Base-by-base conservation (phyloP, 2,113 vertebrate species). In the Formicarius rufipectus region DNA sequence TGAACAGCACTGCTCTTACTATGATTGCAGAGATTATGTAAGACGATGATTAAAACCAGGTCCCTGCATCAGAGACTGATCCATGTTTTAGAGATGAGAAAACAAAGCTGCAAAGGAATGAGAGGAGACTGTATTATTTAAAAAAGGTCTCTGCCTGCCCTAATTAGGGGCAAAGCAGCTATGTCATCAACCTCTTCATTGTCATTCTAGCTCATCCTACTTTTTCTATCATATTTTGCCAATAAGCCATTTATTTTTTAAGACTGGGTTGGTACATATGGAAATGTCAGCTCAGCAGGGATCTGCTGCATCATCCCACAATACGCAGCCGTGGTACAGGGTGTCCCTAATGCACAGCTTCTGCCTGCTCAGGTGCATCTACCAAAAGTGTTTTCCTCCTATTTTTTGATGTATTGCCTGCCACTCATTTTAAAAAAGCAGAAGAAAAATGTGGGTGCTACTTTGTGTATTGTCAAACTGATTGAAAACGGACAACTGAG, bases 221-320 rank as follows among this genome's bases (percentile, higher is more conserved):
- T 44, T 75, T 40, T 79, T 53, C 44, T 80, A n/a, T 40, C 14
- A 4, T 25, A 35, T 79, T 95, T 97, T 94, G 68, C 67, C 78
- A 88, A 60, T 25, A 80, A 74, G 6, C 9, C 39, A 13, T 62
- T 83, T 77, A 10, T 33, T 52, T 87, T 79, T 91, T 45, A 53
- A 30, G 33, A 5, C 27, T 40, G 56, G 23, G 30, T 44, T 74
- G 21, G 44, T 33, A 31, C 23, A 5, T 37, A 74, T 1, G 15
- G 75, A 73, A 73, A 83, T 25, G 47, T 42, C 10, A 1, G 49
- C 63, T 72, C 47, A 6, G 89, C 86, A 81, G 71, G 52, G 78
- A 91, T 88, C 59, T 92, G 89, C 92, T 91, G 85, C 15, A 7
- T 97, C 95, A 96, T 90, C 83, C 83, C 52, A 25, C 53, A 33